phyloP scores from a whole-genome alignment of 1,140 invertebrate species.

The Sitodiplosis mosellana region DNA sequence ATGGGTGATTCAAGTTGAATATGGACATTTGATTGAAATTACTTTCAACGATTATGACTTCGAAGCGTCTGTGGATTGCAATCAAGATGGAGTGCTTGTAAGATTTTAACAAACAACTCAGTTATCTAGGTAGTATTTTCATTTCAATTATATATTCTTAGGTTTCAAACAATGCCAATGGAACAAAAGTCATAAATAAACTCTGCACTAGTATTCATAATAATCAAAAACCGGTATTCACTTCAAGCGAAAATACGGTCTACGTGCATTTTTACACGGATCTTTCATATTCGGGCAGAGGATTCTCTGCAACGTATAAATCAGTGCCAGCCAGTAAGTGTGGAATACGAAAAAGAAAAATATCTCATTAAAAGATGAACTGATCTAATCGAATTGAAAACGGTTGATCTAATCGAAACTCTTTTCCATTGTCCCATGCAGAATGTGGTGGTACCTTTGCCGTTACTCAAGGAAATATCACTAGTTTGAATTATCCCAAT shows the following conservation, averaged over 20 bases:
- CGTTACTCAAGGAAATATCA: constrained; percentile 29
- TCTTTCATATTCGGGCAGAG: constrained; percentile 25
- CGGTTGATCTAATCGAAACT: too few relatives aligned
- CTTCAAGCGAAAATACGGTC: constrained; percentile 33
- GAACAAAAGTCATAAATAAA: constrained; percentile 45
- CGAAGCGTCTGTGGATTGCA: constrained; percentile 38
- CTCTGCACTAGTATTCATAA: constrained; percentile 19
- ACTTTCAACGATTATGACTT: constrained; percentile 49
- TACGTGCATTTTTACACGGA: constrained; percentile 38
- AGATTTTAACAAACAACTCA: constrained; percentile 37
- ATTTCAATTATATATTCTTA: too few relatives aligned
- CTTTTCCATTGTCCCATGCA: too few relatives aligned
- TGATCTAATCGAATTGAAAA: too few relatives aligned
- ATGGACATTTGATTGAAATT: constrained; percentile 46
- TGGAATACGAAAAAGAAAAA: too few relatives aligned
- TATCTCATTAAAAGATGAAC: too few relatives aligned
- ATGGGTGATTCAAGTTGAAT: constrained; percentile 50
- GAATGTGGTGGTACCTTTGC: constrained; percentile 1
- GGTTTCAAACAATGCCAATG: constrained; percentile 36
- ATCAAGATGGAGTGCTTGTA: constrained; percentile 40
- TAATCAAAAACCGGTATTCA: neutral
- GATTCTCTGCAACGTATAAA: constrained; percentile 41
- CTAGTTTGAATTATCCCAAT: constrained; percentile 52
- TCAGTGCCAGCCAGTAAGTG: constrained; percentile 13
- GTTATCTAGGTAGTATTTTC: too few relatives aligned